Evolutionary conservation across 2,888 invertebrate species (phyloP).

Genomic region (Idaea dimidiata): DNA sequence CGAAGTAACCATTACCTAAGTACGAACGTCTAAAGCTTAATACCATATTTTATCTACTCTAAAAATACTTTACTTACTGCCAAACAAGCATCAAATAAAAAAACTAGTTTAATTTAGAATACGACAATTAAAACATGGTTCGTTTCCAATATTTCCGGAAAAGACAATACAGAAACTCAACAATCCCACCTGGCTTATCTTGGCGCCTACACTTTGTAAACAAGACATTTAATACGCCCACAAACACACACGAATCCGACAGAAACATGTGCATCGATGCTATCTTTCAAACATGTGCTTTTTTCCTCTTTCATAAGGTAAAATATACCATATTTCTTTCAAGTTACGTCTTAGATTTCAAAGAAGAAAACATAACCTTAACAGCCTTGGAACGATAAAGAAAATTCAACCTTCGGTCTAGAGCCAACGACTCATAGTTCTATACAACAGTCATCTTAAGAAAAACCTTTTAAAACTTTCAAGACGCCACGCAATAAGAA

Average conservation of each 20-base stretch:
- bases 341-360: neutral
- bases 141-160: slow-evolving; percentile 26
- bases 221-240: slow-evolving; percentile 74
- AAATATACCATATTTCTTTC: neutral
- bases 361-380: slow-evolving; percentile 3
- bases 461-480: neutral
- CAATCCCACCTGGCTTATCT: slow-evolving; percentile 43
- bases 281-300: slow-evolving; percentile 65
- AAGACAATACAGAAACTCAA: slow-evolving; percentile 17
- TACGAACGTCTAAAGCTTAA: too few relatives aligned
- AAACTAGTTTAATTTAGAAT: neutral
- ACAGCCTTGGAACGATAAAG: neutral
- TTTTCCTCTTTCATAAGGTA: neutral
- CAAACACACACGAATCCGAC: slow-evolving; percentile 69
- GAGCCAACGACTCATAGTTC: slow-evolving; percentile 12
- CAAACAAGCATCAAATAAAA: neutral
- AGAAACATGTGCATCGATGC: slow-evolving; percentile 71
- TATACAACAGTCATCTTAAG: slow-evolving; percentile 2
- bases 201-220: slow-evolving; percentile 55
- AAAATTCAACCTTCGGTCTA: neutral
- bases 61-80: neutral
- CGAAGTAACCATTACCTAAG: too few relatives aligned
- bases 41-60: slow-evolving; percentile 12
- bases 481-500: slow-evolving; percentile 14
- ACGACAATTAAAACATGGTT: neutral